Conservation (phyloP, 2,113 vertebrate genomes). For the Colius striatus region DNA sequence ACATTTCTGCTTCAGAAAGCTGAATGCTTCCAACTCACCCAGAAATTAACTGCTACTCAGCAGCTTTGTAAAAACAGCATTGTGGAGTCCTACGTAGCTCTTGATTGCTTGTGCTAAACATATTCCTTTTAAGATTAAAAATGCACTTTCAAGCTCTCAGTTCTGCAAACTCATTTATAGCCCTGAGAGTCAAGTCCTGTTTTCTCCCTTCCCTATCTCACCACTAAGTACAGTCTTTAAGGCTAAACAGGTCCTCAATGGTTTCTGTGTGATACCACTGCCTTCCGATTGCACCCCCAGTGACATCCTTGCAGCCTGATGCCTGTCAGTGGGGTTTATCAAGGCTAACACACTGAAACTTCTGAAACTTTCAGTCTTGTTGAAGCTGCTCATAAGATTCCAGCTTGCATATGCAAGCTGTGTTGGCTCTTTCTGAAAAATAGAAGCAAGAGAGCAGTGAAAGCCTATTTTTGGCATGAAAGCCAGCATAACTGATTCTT, state of each 20-base stretch:
- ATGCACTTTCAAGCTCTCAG: background rate
- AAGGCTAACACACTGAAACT: background rate
- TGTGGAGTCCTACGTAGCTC: background rate
- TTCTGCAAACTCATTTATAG: background rate
- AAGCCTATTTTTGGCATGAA: background rate
- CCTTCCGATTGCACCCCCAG: background rate
- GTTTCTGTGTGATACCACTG: background rate
- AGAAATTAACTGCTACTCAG: background rate
- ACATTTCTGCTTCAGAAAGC: background rate
- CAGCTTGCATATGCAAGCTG: background rate
- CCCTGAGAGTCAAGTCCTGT: background rate
- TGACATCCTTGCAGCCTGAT: background rate
- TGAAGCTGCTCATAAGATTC: background rate
- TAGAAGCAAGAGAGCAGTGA: background rate
- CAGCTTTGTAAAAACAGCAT: background rate
- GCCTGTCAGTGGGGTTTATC: background rate
- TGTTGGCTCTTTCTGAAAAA: background rate
- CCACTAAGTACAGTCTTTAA: background rate
- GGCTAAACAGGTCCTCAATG: background rate
- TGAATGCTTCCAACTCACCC: background rate
- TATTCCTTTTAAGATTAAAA: conserved; percentile 9
- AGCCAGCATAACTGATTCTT: background rate
- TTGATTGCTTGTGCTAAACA: background rate
- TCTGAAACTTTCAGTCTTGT: background rate
- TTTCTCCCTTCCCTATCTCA: background rate